Evolutionary conservation across 1,140 invertebrate species (phyloP).

Genomic region (Daktulosphaira vitifoliae): DNA sequence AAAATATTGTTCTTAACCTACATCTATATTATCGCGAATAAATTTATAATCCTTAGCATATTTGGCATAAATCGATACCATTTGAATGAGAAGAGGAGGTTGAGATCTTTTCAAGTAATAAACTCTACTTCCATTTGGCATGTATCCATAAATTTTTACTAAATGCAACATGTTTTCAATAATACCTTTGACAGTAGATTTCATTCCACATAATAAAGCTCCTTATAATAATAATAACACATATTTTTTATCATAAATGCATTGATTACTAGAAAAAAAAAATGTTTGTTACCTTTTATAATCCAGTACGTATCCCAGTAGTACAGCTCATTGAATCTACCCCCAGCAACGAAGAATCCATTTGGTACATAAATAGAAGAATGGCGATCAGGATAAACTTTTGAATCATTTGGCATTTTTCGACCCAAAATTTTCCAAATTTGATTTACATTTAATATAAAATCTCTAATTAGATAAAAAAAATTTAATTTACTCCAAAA

Average conservation of each 20-base stretch:
- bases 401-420: constrained; percentile 55
- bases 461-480: background rate
- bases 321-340: constrained; percentile 69
- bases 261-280: too few relatives aligned
- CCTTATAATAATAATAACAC: constrained; percentile 49
- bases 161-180: constrained; percentile 63
- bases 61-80: constrained; percentile 62
- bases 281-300: constrained; percentile 53
- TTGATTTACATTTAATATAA: constrained; percentile 44
- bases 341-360: constrained; percentile 72
- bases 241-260: too few relatives aligned
- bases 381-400: constrained; percentile 50
- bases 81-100: constrained; percentile 66
- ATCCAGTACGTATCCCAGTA: constrained; percentile 90
- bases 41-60: constrained; percentile 57
- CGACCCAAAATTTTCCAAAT: constrained; percentile 67
- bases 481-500: too few relatives aligned
- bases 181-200: constrained; percentile 60
- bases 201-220: constrained; percentile 64
- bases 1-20: background rate
- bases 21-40: constrained; percentile 48
- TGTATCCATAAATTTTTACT: constrained; percentile 56
- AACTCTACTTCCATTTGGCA: constrained; percentile 67
- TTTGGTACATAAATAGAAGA: constrained; percentile 51
- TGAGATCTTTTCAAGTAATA: constrained; percentile 73